A percentile compares a stretch with the other conserved stretches of the same genome.
Evolutionary conservation across 2,113 vertebrate genomes (phyloP).

Genomic region (Catharus fuscescens): DNA sequence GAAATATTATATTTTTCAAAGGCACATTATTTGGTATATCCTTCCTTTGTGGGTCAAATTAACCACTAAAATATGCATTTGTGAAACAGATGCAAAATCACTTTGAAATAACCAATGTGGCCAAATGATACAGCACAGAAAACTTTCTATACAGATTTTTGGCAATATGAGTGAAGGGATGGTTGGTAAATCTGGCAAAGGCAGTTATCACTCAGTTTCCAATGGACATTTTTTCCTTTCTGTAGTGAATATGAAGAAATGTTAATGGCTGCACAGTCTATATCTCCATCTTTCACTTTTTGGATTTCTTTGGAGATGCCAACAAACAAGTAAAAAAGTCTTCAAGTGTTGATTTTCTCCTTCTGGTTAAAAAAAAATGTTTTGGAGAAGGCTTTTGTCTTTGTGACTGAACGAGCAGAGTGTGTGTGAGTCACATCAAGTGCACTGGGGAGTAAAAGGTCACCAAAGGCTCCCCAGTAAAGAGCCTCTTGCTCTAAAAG

Average conservation of each 20-base stretch:
- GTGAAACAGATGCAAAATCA: neutral
- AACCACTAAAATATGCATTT: neutral
- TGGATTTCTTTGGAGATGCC: neutral
- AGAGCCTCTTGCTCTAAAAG: neutral
- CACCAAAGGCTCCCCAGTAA: fast-evolving
- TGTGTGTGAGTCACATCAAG: fast-evolving
- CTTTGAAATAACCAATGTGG: neutral
- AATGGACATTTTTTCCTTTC: neutral
- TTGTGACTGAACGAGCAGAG: neutral
- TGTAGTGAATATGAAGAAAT: neutral
- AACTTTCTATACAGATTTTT: neutral
- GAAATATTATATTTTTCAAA: neutral
- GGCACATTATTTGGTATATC: neutral
- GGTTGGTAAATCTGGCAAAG: neutral
- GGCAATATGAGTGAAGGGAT: neutral
- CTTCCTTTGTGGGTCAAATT: neutral
- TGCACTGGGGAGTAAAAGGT: neutral
- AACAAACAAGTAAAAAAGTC: neutral
- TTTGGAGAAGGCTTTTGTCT: neutral
- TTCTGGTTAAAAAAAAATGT: neutral
- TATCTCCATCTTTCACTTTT: neutral
- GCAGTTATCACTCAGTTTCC: neutral
- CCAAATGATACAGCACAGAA: neutral
- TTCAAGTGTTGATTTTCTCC: neutral
- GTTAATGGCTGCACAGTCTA: neutral